Percentiles rank a stretch among this genome's conserved stretches.
Conservation (phyloP, 2,888 invertebrate genomes). For the Silvanus unidentatus region DNA sequence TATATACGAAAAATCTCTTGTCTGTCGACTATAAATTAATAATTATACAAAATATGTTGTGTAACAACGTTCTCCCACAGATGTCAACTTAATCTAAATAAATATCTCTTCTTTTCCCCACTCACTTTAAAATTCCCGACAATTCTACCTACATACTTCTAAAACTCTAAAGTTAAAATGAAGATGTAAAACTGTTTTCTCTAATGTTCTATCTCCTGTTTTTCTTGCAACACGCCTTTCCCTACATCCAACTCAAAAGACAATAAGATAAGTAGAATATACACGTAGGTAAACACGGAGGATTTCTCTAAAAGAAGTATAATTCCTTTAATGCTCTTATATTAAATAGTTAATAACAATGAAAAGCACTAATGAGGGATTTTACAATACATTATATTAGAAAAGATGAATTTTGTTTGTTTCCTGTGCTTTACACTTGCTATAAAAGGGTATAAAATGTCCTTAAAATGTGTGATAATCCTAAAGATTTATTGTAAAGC, state of each 20-base stretch:
- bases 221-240: conserved; percentile 6
- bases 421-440: conserved; percentile 11
- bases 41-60: conserved; percentile 31
- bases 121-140: conserved; percentile 34
- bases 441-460: conserved; percentile 8
- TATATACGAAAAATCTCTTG: conserved; percentile 17
- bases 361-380: too few species aligned
- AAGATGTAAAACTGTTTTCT: conserved; percentile 35
- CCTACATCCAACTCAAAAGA: too few species aligned
- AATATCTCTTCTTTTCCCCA: conserved; percentile 36
- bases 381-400: too few species aligned
- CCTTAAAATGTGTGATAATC: conserved; percentile 10
- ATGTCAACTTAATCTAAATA: conserved; percentile 41
- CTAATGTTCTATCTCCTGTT: conserved; percentile 13
- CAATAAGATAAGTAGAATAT: too few species aligned
- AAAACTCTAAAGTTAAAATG: conserved; percentile 34
- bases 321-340: too few species aligned
- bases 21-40: conserved; percentile 28
- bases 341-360: too few species aligned
- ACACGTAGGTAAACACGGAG: too few species aligned
- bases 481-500: conserved; percentile 6
- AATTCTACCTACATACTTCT: conserved; percentile 35
- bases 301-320: too few species aligned
- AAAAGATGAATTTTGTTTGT: conserved; percentile 12
- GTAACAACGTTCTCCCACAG: conserved; percentile 32